phyloP scores from a whole-genome alignment of 2,113 vertebrate genomes.

The Elephantulus edwardii region DNA sequence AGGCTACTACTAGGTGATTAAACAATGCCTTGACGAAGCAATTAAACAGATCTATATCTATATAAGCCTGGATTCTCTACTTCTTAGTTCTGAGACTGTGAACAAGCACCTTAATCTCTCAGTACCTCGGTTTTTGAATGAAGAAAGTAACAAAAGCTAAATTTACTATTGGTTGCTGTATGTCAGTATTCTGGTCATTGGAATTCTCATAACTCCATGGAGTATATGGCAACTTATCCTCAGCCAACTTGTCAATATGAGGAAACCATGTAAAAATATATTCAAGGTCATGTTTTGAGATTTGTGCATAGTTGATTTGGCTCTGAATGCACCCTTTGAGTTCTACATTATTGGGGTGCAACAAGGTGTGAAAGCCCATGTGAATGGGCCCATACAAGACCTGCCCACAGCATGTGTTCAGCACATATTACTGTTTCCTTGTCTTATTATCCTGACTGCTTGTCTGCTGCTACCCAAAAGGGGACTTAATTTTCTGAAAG shows the following conservation, averaged over 20 bases:
- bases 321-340: neutral
- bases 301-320: neutral
- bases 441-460: neutral
- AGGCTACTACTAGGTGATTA: neutral
- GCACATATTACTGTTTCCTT: neutral
- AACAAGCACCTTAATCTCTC: neutral
- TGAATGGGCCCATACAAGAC: neutral
- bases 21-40: rapidly evolving
- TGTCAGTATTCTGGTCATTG: neutral
- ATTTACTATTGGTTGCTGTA: neutral
- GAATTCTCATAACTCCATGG: neutral
- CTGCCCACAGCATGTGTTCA: neutral
- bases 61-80: neutral
- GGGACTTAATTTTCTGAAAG: slow-evolving; percentile 9
- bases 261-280: neutral
- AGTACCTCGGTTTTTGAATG: neutral
- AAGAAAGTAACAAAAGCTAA: neutral
- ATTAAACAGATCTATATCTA: neutral
- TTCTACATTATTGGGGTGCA: rapidly evolving
- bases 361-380: neutral
- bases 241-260: neutral
- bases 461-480: neutral
- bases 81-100: neutral
- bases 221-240: neutral
- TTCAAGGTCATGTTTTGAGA: neutral